Evolutionary conservation across 2,888 invertebrate genomes (phyloP), one percentile per base, ranked within the genome.

Genomic region (Andricus curvator): DNA sequence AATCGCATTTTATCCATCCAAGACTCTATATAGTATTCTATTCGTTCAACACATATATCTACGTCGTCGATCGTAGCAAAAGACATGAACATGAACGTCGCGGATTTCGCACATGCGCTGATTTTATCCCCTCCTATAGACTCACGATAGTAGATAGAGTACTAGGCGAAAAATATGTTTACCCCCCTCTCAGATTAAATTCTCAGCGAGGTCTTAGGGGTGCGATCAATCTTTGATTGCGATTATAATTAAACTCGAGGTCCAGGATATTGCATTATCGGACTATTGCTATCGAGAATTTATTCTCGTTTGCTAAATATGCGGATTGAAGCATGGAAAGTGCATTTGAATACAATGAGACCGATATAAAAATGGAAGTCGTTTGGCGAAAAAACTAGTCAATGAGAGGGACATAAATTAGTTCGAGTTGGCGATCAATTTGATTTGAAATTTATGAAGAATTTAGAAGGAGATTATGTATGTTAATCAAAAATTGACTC

Each of bases 71-170:
- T 74, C 74, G 74, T 37, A 74, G 74, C n/a, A 56, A 74, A 51
- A 51, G 37, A 56, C 74, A 29, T 33, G 70, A 70, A 17, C 17
- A 48, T 56, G 70, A 70, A 48, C 48, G 15, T 68, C 11, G 74
- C 20, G 56, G n/a, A 74, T 33, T 56, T 33, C 20, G 74, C 74
- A 56, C 74, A 74, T 74, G 74, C 74, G 74, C 74, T 51, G 51
- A 74, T 29, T 29, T 70, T 51, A 74, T 74, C 56, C 74, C 56
- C 74, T 48, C 41, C 51, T 20, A 13, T 20, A 9, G 13, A 15
- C 13, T 51, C n/a, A 33, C 20, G 41, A 48, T 25, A 22, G 15
- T 4, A 17, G 25, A 20, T n/a, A 33, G 33, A 48, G 8, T 29
- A 29, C 25, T 25, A 15, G 5, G 62, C 33, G 13, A 51, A 56